These are phyloP conservation scores for Rhipidura dahli DNA, from an alignment of 2,113 vertebrate genomes.

Conservation along the genomic window DNA sequence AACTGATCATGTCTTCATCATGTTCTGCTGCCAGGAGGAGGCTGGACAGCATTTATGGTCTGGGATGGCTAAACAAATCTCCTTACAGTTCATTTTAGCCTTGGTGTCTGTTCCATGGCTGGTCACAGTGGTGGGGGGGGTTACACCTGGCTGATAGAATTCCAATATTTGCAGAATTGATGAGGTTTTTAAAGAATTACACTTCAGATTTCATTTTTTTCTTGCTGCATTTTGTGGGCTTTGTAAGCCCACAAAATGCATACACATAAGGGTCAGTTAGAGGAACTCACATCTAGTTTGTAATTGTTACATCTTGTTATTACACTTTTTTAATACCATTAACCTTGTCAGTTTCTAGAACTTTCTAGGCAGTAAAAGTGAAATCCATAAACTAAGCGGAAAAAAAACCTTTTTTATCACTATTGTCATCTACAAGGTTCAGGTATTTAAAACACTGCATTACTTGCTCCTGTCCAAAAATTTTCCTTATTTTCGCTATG, in stretches of 20 bases:
- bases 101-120: background rate
- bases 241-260: background rate
- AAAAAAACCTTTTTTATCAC: background rate
- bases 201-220: background rate
- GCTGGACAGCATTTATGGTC: background rate
- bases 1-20: background rate
- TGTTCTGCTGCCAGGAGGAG: background rate
- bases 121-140: accelerated
- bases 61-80: background rate
- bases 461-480: background rate
- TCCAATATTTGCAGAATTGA: background rate
- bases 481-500: background rate
- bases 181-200: background rate
- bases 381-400: background rate
- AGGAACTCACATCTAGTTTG: background rate
- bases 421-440: accelerated
- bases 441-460: background rate
- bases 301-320: background rate
- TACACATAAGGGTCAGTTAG: background rate
- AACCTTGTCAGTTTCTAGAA: background rate
- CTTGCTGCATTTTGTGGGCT: background rate
- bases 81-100: background rate
- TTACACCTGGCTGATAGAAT: background rate
- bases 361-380: background rate
- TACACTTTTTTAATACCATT: background rate